phyloP scores from a whole-genome alignment of 2,797 vertebrate species.

The Agapornis canus region DNA sequence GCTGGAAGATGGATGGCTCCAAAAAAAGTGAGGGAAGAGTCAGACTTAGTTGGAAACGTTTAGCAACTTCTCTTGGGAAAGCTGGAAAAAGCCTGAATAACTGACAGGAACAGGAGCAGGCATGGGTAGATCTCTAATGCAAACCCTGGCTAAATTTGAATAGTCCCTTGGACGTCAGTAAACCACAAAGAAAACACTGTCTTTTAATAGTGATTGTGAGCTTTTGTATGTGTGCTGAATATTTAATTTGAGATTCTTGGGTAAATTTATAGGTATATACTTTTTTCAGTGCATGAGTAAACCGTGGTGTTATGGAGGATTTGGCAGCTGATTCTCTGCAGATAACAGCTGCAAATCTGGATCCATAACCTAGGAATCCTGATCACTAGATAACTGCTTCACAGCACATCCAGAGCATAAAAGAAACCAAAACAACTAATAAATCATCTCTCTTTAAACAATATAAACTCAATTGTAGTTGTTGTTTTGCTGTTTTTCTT shows the following conservation, averaged over 20 bases:
- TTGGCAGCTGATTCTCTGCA: background rate
- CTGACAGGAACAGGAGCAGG: background rate
- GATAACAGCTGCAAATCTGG: background rate
- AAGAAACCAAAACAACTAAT: too few relatives aligned
- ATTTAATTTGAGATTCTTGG: background rate
- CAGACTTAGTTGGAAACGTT: slow-evolving; percentile 8
- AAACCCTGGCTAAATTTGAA: background rate
- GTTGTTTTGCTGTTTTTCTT: background rate
- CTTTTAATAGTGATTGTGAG: background rate
- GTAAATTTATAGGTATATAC: background rate
- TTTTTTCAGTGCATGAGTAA: background rate
- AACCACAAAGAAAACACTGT: background rate
- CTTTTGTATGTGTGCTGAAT: background rate
- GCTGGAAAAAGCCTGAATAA: background rate
- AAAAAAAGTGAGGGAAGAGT: slow-evolving; percentile 26
- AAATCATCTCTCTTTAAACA: background rate
- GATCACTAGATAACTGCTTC: background rate
- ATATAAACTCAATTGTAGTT: background rate
- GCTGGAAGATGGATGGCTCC: background rate
- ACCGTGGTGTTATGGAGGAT: background rate
- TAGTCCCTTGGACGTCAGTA: background rate
- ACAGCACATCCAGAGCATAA: background rate
- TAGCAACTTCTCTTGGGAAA: background rate
- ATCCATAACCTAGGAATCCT: background rate
- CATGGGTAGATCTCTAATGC: background rate